phyloP scores from a whole-genome alignment of 2,888 invertebrate genomes.

The Drosophila testacea region DNA sequence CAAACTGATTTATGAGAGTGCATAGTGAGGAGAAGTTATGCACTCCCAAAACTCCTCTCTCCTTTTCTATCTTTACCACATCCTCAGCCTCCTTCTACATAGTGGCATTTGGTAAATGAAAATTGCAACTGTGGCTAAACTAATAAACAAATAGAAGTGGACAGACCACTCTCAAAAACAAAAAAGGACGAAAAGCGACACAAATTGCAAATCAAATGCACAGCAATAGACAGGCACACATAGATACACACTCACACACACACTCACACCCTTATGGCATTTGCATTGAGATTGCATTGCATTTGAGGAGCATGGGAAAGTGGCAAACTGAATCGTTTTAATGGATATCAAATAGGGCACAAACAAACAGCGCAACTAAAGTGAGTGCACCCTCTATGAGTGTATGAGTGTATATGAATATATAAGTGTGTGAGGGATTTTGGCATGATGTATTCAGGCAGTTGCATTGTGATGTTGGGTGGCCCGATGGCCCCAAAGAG shows the following conservation, averaged over 20 bases:
- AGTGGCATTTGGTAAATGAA: slow-evolving; percentile 34
- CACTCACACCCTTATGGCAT: slow-evolving; percentile 28
- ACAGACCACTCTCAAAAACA: slow-evolving; percentile 13
- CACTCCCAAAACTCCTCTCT: background rate
- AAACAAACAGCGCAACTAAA: slow-evolving; percentile 53
- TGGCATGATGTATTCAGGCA: slow-evolving; percentile 26
- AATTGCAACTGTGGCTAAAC: slow-evolving; percentile 59
- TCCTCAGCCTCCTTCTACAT: background rate
- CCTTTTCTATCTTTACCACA: background rate
- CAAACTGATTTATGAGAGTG: slow-evolving; percentile 30
- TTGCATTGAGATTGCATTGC: slow-evolving; percentile 59
- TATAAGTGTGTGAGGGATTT: slow-evolving; percentile 18
- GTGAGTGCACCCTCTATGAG: slow-evolving; percentile 23
- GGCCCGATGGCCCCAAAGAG: slow-evolving; percentile 32
- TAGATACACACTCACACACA: slow-evolving; percentile 16
- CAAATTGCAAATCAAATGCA: slow-evolving; percentile 73
- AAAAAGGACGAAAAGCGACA: slow-evolving; percentile 62
- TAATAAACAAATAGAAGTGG: slow-evolving; percentile 67
- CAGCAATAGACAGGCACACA: slow-evolving; percentile 20
- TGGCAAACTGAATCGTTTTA: slow-evolving; percentile 76
- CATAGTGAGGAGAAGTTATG: background rate
- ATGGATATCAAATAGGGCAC: slow-evolving; percentile 81
- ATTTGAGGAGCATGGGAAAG: slow-evolving; percentile 42
- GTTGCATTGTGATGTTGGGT: slow-evolving; percentile 31
- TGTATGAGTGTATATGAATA: slow-evolving; percentile 14